Evolutionary conservation across 2,888 invertebrate genomes (phyloP).

Genomic region (Trimorus sp.): DNA sequence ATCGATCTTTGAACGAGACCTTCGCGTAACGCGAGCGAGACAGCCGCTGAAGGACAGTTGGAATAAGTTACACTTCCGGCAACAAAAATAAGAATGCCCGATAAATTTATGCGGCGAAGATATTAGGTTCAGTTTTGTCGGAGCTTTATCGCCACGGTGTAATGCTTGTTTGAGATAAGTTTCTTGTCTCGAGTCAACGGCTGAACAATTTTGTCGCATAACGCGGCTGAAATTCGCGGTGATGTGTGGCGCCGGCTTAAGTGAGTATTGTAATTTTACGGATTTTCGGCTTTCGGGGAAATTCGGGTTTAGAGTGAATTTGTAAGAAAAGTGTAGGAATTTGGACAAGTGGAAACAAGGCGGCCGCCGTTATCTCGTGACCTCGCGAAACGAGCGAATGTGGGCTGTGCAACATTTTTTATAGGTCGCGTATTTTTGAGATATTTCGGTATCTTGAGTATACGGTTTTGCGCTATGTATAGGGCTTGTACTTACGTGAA

Average conservation of each 20-base stretch:
- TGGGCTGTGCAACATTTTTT: too few relatives aligned
- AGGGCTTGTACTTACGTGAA: too few relatives aligned
- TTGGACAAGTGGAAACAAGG: too few relatives aligned
- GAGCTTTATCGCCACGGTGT: constrained; percentile 25
- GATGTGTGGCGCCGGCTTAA: too few relatives aligned
- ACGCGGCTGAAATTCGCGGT: too few relatives aligned
- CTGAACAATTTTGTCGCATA: constrained; percentile 28
- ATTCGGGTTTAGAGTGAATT: too few relatives aligned
- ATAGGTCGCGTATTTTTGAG: too few relatives aligned
- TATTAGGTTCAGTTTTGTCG: constrained; percentile 36
- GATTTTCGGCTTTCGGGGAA: background rate
- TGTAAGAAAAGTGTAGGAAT: too few relatives aligned
- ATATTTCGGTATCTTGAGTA: too few relatives aligned
- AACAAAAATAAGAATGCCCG: constrained; percentile 27
- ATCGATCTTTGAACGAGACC: constrained; percentile 55
- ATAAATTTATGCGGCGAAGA: constrained; percentile 32
- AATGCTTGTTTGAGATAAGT: constrained; percentile 43
- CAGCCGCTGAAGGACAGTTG: constrained; percentile 25
- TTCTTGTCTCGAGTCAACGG: constrained; percentile 22
- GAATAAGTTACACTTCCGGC: constrained; percentile 35
- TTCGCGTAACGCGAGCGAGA: constrained; percentile 35
- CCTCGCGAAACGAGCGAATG: too few relatives aligned
- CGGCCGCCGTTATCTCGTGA: too few relatives aligned
- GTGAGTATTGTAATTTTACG: background rate
- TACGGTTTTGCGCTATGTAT: too few relatives aligned